Conservation (phyloP, 2,888 invertebrate genomes). For the Luperina nickerlii region DNA sequence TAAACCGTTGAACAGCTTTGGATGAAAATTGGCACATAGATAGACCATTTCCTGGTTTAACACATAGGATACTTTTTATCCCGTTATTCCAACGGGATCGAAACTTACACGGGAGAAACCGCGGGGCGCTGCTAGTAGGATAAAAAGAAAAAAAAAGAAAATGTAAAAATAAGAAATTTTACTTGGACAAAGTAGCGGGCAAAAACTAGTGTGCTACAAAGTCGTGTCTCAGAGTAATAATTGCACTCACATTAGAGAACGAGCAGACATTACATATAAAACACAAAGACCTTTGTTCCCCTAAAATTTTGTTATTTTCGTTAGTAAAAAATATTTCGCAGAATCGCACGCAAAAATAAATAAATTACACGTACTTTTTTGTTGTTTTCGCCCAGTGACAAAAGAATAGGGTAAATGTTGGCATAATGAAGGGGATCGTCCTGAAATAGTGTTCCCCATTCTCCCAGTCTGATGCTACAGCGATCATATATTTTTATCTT, state of each 20-base stretch:
- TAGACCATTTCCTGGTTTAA: no score
- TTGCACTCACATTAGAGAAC: neutral
- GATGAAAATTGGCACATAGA: no score
- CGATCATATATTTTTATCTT: constrained; percentile 65
- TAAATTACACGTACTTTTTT: constrained; percentile 50
- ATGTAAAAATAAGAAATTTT: neutral
- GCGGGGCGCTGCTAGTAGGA: no score
- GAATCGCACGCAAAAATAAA: constrained; percentile 24
- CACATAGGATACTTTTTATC: no score
- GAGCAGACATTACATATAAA: neutral
- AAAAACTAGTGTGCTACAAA: neutral
- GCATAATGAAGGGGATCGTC: constrained; percentile 53
- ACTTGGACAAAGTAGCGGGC: no score
- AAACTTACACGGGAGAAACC: no score
- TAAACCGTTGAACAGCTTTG: no score
- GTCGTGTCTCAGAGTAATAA: neutral
- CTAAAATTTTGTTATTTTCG: constrained; percentile 24
- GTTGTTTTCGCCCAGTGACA: constrained; percentile 55
- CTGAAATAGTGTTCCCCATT: constrained; percentile 46
- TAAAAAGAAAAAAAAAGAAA: no score
- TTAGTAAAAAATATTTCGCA: constrained; percentile 5
- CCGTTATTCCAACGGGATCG: no score
- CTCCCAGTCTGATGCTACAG: constrained; percentile 40
- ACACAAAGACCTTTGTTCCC: constrained; percentile 7
- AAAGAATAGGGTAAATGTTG: constrained; percentile 56